These are phyloP conservation scores for Paguma larvata DNA, from an alignment of 2,797 vertebrate species.

Conservation along the genomic window DNA sequence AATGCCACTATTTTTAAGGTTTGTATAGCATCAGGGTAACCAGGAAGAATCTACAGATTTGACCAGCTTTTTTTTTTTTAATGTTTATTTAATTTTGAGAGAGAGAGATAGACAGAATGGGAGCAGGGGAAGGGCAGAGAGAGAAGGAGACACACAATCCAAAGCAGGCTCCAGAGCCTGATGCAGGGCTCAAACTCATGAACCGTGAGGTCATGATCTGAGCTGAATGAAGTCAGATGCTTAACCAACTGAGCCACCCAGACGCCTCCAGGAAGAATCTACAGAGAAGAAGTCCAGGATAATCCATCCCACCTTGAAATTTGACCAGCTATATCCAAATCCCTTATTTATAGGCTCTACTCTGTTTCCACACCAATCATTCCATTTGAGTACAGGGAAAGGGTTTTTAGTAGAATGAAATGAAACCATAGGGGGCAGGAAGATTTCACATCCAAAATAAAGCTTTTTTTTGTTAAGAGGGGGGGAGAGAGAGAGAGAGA, in stretches of 20 bases:
- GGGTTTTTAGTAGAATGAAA: constrained; percentile 35
- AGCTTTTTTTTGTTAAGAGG: not conserved
- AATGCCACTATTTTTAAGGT: not conserved
- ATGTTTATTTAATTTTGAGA: too few species aligned
- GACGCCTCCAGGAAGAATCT: not conserved
- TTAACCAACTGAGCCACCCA: too few species aligned
- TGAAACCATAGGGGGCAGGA: not conserved
- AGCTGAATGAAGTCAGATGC: too few species aligned
- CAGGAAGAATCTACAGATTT: not conserved
- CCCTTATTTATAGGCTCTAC: not conserved
- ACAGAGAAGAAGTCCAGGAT: not conserved
- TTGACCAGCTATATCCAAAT: constrained; percentile 27
- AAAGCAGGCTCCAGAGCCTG: too few species aligned
- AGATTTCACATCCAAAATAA: constrained; percentile 37
- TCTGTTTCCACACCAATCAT: constrained; percentile 31
- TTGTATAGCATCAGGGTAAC: constrained; percentile 2
- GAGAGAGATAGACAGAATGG: too few species aligned
- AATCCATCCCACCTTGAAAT: constrained; percentile 52
- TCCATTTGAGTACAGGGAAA: constrained; percentile 29
- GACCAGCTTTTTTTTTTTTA: too few species aligned
- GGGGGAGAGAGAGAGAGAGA: too few species aligned
- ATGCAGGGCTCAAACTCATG: too few species aligned
- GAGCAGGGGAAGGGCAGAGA: too few species aligned
- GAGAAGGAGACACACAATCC: too few species aligned
- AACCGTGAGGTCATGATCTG: too few species aligned